Conservation (phyloP, 64 coral and sea anemone genomes). For the Montipora efflorescens region DNA sequence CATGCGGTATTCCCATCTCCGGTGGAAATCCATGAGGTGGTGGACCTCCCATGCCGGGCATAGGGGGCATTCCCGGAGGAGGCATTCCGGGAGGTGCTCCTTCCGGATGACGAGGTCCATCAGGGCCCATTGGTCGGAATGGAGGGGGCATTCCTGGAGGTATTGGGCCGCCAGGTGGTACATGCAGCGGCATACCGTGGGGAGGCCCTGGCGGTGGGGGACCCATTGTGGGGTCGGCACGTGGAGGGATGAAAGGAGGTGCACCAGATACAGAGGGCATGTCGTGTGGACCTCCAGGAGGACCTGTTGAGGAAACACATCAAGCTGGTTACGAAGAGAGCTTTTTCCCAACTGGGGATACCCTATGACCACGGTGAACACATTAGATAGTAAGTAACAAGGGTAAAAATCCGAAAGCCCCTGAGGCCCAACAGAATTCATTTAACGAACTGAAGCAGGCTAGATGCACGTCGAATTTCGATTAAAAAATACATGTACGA, state of each 20-base stretch:
- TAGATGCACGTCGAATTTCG: too few species aligned
- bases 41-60: conserved; percentile 69
- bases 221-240: conserved; percentile 53
- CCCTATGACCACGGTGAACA: too few species aligned
- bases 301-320: background rate
- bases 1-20: conserved; percentile 67
- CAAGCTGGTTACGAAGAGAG: background rate
- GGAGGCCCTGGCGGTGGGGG: conserved; percentile 72
- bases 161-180: conserved; percentile 69
- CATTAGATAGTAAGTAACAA: too few species aligned
- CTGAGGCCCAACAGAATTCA: too few species aligned
- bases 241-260: conserved; percentile 53
- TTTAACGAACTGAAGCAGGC: too few species aligned
- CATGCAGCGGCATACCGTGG: conserved; percentile 67
- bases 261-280: conserved; percentile 86
- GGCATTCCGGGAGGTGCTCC: conserved; percentile 70
- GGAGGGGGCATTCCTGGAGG: conserved; percentile 64
- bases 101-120: conserved; percentile 66
- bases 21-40: conserved; percentile 84
- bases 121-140: conserved; percentile 67
- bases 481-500: too few species aligned
- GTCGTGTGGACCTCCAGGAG: conserved; percentile 59
- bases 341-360: too few species aligned
- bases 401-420: too few species aligned
- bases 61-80: conserved; percentile 87